phyloP scores from a whole-genome alignment of 1,140 invertebrate species.

The Acyrthosiphon pisum region DNA sequence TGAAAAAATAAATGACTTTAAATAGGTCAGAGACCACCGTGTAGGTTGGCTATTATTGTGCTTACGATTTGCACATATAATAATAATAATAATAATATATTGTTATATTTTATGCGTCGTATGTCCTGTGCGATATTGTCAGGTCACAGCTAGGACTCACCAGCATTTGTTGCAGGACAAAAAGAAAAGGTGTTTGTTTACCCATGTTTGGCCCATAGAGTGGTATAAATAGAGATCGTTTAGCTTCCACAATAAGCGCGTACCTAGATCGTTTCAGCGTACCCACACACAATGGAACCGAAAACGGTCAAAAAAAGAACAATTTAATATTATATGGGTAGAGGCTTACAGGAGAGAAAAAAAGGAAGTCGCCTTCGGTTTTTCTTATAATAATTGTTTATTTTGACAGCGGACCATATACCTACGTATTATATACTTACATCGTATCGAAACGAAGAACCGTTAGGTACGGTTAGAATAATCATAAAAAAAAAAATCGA shows the following conservation, averaged over 20 bases:
- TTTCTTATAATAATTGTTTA: slow-evolving; percentile 46
- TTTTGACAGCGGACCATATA: slow-evolving; percentile 37
- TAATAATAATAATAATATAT: background rate
- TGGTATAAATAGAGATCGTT: slow-evolving; percentile 47
- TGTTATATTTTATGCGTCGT: background rate
- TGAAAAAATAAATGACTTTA: slow-evolving; percentile 3
- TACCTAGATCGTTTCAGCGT: background rate
- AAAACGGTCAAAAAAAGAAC: background rate
- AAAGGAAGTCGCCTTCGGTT: background rate
- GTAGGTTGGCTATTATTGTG: background rate
- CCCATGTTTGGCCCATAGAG: slow-evolving; percentile 1
- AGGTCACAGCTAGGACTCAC: background rate
- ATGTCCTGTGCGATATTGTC: background rate
- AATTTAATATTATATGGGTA: background rate
- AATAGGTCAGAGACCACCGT: slow-evolving; percentile 33
- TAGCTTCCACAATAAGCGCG: slow-evolving; percentile 24
- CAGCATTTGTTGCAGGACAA: background rate
- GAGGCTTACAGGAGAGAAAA: background rate
- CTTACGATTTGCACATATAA: background rate
- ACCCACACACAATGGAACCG: background rate
- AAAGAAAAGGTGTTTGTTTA: slow-evolving; percentile 41
- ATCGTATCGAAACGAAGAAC: background rate
- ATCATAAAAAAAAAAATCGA: background rate
- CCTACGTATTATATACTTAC: background rate
- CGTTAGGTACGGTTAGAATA: background rate